These are phyloP conservation scores for Manis pentadactyla DNA, from an alignment of 2,797 vertebrate species.

Conservation along the genomic window DNA sequence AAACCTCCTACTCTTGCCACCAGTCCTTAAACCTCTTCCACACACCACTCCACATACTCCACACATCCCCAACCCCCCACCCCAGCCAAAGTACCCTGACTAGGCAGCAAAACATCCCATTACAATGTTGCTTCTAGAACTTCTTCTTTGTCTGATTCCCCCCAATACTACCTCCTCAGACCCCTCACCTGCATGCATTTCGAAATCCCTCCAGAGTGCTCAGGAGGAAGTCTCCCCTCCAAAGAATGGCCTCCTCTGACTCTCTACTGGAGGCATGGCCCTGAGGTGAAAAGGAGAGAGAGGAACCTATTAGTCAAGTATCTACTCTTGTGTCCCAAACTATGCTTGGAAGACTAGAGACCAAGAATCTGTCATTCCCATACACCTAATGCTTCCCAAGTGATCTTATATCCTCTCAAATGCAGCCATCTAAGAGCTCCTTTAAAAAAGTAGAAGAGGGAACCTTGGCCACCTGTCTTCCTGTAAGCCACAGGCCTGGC, in stretches of 20 bases:
- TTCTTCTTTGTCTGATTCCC: not conserved
- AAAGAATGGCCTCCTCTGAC: slow-evolving; percentile 81
- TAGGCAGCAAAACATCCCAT: not conserved
- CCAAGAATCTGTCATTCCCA: not conserved
- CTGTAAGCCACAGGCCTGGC: not conserved
- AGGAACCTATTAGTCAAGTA: not conserved
- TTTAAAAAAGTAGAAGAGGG: not conserved
- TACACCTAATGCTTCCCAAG: not conserved
- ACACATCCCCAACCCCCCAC: not conserved
- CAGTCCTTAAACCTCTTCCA: not conserved
- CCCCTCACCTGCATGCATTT: slow-evolving; percentile 93
- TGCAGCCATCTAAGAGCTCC: not conserved
- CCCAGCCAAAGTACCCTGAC: not conserved
- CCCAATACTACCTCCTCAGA: not conserved
- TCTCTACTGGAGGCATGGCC: slow-evolving; percentile 72
- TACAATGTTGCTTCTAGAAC: not conserved
- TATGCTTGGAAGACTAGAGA: not conserved
- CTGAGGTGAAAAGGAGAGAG: slow-evolving; percentile 66
- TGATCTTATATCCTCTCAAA: not conserved
- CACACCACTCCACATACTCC: not conserved
- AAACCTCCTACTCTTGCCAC: not conserved
- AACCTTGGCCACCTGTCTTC: not conserved
- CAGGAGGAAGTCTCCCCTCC: slow-evolving; percentile 89
- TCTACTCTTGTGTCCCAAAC: not conserved
- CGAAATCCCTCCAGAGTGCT: slow-evolving; percentile 91